Base-by-base conservation (phyloP, 2,888 invertebrate genomes). In the Endotricha flammealis region DNA sequence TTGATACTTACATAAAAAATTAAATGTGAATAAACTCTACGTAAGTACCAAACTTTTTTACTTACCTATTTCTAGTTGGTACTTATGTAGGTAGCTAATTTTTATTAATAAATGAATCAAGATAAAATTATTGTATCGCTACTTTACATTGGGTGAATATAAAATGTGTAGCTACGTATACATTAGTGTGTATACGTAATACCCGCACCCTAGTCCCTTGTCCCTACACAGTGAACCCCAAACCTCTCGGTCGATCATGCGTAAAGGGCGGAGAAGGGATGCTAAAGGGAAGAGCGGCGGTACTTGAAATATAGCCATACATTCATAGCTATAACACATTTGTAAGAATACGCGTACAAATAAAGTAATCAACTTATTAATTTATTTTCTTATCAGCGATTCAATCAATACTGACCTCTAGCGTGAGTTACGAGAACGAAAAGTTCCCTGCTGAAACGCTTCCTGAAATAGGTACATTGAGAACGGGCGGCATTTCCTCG, bases 181-280 rank as follows among this genome's bases (percentile, higher is more conserved):
- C 49, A 44, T 54, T 50, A 38, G 39, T 46, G 44, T 35, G 47
- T 41, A 37, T 52, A 38, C 52, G 50, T 61, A 56, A 53, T 61
- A 61, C 70, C 58, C 75, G 78, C 79, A 79, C 79, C 81, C 80
- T 79, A 73, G 65, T 66, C 32, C 81, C 80, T 79, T 73, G 65
- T 66, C 32, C 11, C 65, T 59, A 62, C 59, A 63, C 58, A 65
- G 63, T 66, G 77, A 80, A 79, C 83, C 85, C 83, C 79, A 79
- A 81, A 85, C 82, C 77, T 75, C 70, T 67, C 79, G 86, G 83
- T 83, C 85, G 86, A 86, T 87, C 85, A 85, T 82, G 85, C 87
- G 86, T 86, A 85, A 80, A 85, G 82, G 83, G 82, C 79, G 74
- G 75, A 80, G 81, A 83, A 83, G 85, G 86, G 85, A 83, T 86